Evolutionary conservation across 2,888 invertebrate species (phyloP).

Genomic region (Phoenoteleia sp.): DNA sequence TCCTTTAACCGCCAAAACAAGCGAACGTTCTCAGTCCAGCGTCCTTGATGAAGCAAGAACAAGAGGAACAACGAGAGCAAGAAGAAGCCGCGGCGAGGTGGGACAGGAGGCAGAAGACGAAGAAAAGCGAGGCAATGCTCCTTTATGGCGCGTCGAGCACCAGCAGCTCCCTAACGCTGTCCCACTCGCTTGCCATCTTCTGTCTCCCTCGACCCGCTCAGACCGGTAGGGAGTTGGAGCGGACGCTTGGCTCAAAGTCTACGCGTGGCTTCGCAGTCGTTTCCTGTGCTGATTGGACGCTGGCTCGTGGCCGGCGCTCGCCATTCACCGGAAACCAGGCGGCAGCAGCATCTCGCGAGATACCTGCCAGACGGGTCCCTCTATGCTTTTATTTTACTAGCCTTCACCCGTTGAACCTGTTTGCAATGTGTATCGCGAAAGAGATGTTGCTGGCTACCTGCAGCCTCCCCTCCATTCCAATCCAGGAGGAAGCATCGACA

Average conservation of each 20-base stretch:
- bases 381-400: slow-evolving; percentile 49
- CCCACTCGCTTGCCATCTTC: neutral
- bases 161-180: too few species aligned
- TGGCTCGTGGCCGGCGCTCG: slow-evolving; percentile 86
- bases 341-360: slow-evolving; percentile 72
- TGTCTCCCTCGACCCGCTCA: slow-evolving; percentile 29
- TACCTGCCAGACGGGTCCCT: slow-evolving; percentile 63
- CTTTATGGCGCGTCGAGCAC: too few species aligned
- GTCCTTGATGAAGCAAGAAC: slow-evolving; percentile 56
- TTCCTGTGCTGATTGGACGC: slow-evolving; percentile 86
- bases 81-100: slow-evolving; percentile 30
- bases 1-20: slow-evolving; percentile 22
- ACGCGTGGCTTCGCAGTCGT: slow-evolving; percentile 85
- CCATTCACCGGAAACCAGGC: slow-evolving; percentile 82
- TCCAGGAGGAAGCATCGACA: neutral
- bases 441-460: slow-evolving; percentile 77
- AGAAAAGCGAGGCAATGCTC: neutral
- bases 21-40: slow-evolving; percentile 35
- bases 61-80: slow-evolving; percentile 28
- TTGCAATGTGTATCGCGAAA: slow-evolving; percentile 68
- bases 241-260: slow-evolving; percentile 71
- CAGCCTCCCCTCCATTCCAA: slow-evolving; percentile 28
- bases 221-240: slow-evolving; percentile 39
- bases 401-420: slow-evolving; percentile 81
- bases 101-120: slow-evolving; percentile 28